These are phyloP conservation scores for Sebastes dallii DNA, from an alignment of 2,797 vertebrate species.

Conservation along the genomic window DNA sequence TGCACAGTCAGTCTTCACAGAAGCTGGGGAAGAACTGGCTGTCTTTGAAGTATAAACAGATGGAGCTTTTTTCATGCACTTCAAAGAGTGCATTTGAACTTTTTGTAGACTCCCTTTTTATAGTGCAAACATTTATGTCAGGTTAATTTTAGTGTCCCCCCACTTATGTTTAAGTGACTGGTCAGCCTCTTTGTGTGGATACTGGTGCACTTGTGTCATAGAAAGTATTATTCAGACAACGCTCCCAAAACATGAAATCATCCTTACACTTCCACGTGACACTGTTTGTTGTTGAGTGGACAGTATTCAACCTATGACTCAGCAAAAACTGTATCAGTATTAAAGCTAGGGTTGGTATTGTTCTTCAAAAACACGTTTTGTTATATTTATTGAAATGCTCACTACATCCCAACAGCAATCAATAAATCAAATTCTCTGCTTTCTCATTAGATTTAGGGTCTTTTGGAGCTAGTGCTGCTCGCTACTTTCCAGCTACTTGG, in stretches of 20 bases:
- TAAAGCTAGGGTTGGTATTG: neutral
- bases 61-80: slow-evolving; percentile 68
- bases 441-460: neutral
- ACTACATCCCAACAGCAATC: too few species aligned
- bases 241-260: neutral
- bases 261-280: neutral
- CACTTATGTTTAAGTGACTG: neutral
- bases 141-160: slow-evolving; percentile 30
- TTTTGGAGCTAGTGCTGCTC: neutral
- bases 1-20: slow-evolving; percentile 63
- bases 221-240: neutral
- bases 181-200: neutral
- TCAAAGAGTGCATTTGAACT: slow-evolving; percentile 76
- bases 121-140: slow-evolving; percentile 39
- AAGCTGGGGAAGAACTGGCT: slow-evolving; percentile 60
- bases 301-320: neutral
- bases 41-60: slow-evolving; percentile 78
- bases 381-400: too few species aligned
- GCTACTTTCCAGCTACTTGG: neutral
- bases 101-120: slow-evolving; percentile 64
- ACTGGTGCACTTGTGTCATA: neutral
- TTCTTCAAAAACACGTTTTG: too few species aligned
- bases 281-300: neutral
- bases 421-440: neutral
- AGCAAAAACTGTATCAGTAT: neutral